A percentile compares a stretch with the other conserved stretches of the same genome.
phyloP scores from a whole-genome alignment of 2,113 vertebrate genomes.

The Felis chaus region DNA sequence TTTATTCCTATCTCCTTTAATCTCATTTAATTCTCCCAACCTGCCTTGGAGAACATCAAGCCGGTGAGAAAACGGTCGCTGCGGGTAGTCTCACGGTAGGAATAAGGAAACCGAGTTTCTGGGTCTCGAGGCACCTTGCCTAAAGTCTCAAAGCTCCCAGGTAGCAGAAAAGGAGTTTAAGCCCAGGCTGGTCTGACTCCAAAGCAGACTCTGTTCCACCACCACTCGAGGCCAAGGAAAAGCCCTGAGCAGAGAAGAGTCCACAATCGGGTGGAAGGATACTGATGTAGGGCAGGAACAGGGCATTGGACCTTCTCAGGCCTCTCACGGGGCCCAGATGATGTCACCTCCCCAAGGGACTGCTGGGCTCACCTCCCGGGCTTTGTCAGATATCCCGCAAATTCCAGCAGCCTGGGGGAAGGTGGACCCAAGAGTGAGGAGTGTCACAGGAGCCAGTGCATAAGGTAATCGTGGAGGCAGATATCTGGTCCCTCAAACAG shows the following conservation, averaged over 20 bases:
- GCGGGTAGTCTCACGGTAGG: neutral
- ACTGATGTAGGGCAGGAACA: constrained; percentile 86
- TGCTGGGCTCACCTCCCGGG: neutral
- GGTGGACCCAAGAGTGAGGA: neutral
- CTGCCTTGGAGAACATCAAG: neutral
- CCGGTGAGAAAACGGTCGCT: neutral
- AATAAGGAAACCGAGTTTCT: neutral
- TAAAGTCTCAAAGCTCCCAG: neutral
- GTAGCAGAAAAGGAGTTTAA: neutral
- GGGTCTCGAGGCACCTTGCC: neutral
- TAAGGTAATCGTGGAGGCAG: neutral
- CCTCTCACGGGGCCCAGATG: neutral
- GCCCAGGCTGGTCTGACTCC: neutral
- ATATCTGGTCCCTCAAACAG: constrained; percentile 86
- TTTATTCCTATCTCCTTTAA: neutral
- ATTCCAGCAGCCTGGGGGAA: neutral
- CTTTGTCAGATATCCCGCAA: neutral
- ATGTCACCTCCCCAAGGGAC: neutral
- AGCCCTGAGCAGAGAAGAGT: neutral
- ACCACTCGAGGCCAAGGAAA: neutral
- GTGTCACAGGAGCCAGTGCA: neutral
- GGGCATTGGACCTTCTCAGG: constrained; percentile 85
- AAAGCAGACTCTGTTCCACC: neutral
- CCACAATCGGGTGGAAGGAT: neutral
- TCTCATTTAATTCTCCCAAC: no score